These are phyloP conservation scores for Meloidogyne chitwoodi DNA, from an alignment of 1,140 invertebrate genomes.

Conservation along the genomic window DNA sequence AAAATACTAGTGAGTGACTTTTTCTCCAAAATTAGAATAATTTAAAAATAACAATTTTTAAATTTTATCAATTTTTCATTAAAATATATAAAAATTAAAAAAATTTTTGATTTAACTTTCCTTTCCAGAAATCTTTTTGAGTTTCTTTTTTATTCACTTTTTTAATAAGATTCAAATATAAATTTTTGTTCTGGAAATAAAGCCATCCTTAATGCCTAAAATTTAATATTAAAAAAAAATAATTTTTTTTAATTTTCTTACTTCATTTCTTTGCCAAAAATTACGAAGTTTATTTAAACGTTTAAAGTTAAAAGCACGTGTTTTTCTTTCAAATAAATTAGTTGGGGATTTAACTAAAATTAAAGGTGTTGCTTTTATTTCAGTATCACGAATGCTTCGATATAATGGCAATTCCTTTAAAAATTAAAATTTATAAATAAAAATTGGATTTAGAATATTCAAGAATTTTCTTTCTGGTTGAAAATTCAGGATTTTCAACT, in stretches of 20 bases:
- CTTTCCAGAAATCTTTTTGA: neutral
- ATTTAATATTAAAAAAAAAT: neutral
- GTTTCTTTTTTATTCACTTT: neutral
- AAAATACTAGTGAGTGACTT: too few relatives aligned
- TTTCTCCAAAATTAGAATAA: too few relatives aligned
- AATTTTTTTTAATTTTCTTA: neutral
- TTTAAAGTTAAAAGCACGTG: neutral
- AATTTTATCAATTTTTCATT: neutral
- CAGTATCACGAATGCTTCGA: neutral
- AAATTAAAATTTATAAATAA: neutral
- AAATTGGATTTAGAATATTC: too few relatives aligned
- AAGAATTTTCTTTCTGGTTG: too few relatives aligned
- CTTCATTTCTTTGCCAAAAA: neutral
- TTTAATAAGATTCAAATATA: neutral
- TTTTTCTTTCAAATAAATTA: neutral
- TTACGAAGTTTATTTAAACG: neutral
- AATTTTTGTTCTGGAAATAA: neutral
- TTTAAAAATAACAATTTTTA: neutral
- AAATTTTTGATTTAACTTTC: neutral
- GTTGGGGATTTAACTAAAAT: neutral
- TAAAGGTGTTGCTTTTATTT: neutral
- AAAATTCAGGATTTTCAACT: too few relatives aligned
- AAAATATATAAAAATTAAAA: neutral
- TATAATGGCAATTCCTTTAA: conserved; percentile 4
- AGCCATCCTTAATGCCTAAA: neutral